Conservation (phyloP, 2,113 vertebrate species). For the Syngnathoides biaculeatus region DNA sequence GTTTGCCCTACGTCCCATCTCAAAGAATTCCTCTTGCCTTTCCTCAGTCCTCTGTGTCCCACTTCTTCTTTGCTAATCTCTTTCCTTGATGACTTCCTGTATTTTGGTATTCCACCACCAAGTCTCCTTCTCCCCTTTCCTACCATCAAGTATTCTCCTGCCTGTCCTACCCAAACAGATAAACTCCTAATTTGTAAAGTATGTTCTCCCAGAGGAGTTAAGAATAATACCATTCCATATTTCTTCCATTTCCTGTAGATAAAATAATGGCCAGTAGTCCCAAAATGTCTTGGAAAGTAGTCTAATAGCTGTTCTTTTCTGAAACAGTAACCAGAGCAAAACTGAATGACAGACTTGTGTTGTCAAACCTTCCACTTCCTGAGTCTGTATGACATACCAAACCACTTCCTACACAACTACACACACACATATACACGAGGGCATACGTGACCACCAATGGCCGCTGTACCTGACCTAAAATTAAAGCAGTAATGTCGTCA, state of each 20-base stretch:
- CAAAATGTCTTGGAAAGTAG: neutral
- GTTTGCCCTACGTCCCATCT: no score
- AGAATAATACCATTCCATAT: neutral
- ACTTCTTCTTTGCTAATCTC: no score
- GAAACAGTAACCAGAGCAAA: conserved; percentile 39
- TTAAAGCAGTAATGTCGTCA: conserved; percentile 72
- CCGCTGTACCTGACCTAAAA: conserved; percentile 63
- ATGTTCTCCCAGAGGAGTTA: neutral
- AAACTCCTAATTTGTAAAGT: neutral
- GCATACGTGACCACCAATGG: conserved; percentile 57
- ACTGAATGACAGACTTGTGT: conserved; percentile 36
- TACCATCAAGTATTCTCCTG: no score
- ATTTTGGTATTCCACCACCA: no score
- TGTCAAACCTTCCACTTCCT: conserved; percentile 69
- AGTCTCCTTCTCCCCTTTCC: no score
- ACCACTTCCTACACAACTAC: conserved; percentile 46
- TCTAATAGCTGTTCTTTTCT: conserved; percentile 6
- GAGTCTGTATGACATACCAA: conserved; percentile 35
- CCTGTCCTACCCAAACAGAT: no score
- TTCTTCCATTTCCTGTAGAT: neutral
- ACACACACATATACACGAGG: conserved; percentile 20
- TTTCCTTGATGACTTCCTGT: no score
- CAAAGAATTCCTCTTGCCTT: no score
- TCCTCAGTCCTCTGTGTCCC: no score
- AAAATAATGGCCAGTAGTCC: neutral